Base-by-base conservation (phyloP, 2,113 vertebrate genomes). In the Orcinus orca region DNA sequence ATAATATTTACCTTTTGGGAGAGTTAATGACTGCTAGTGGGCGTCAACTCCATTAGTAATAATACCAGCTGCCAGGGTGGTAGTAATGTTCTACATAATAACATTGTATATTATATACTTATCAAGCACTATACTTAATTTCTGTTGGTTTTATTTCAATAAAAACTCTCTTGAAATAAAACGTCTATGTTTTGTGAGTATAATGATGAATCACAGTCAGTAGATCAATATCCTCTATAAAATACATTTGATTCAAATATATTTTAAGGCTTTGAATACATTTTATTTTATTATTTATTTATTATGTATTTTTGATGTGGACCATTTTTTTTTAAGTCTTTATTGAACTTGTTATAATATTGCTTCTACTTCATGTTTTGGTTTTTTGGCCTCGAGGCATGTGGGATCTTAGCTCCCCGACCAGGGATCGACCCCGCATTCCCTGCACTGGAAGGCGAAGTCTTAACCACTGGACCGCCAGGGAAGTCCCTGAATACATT, bases 141-240 rank as follows among this genome's bases (percentile, higher is more conserved):
- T 81, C 53, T 18, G 0, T 55, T 12, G 82, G 36, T 92, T 68
- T 53, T 80, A 93, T 84, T 70, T 97, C 41, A 79, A 33, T 94
- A 87, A 90, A 92, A 96, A 79, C 36, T 77, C 6, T 95, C 25
- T 92, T 89, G 14, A 74, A 71, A 92, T 18, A 62, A 88, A 95
- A 95, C 3, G 29, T 76, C 20, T 6, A 44, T 80, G 81, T 71
- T 82, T 93, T 88, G 36, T 71, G 55, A 91, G 55, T 38, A 94
- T 85, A 95, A 88, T 31, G 17, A 95, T 79, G 85, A 95, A 87
- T 21, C 31, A 73, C 2, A 74, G 31, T 81, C 4, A 90, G 25
- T 29, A 95, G 31, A 33, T 70, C 33, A 94, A 20, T 60, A 67
- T 68, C 50, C 38, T 87, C 53, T 76, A 93, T 44, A 83, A 95